These are phyloP conservation scores for Calameuta filiformis DNA, from an alignment of 2,888 invertebrate species.

Conservation along the genomic window DNA sequence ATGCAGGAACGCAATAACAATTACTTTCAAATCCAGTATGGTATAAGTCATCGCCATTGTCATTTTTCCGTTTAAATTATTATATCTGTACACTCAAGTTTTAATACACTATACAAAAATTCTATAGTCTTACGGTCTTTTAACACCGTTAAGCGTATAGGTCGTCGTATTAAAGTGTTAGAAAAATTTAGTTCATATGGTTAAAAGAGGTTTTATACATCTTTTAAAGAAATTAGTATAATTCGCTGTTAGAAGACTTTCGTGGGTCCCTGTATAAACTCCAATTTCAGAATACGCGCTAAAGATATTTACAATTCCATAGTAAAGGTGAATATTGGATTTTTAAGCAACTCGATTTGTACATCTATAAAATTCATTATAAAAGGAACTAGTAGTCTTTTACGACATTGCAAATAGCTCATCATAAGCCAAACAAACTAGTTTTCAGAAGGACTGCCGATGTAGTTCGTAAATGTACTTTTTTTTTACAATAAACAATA, in stretches of 20 bases:
- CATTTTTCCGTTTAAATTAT: neutral
- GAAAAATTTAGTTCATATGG: neutral
- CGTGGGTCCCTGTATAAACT: neutral
- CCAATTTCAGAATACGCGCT: neutral
- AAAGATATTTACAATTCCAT: neutral
- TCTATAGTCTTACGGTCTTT: neutral
- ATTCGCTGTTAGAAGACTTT: neutral
- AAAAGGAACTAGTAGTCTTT: too few relatives aligned
- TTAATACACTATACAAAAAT: neutral
- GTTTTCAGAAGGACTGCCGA: neutral
- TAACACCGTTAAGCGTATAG: neutral
- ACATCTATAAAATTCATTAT: too few relatives aligned
- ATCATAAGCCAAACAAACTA: neutral
- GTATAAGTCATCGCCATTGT: neutral
- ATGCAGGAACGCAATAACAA: too few relatives aligned
- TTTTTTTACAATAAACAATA: neutral
- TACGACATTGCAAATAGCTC: neutral
- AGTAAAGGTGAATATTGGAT: neutral
- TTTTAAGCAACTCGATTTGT: neutral
- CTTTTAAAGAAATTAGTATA: neutral
- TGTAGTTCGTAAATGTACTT: neutral
- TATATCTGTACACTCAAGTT: neutral
- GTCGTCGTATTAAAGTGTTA: neutral
- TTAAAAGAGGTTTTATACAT: neutral
- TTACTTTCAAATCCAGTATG: neutral